Conservation (phyloP, 2,113 vertebrate genomes). For the Rallus limicola region DNA sequence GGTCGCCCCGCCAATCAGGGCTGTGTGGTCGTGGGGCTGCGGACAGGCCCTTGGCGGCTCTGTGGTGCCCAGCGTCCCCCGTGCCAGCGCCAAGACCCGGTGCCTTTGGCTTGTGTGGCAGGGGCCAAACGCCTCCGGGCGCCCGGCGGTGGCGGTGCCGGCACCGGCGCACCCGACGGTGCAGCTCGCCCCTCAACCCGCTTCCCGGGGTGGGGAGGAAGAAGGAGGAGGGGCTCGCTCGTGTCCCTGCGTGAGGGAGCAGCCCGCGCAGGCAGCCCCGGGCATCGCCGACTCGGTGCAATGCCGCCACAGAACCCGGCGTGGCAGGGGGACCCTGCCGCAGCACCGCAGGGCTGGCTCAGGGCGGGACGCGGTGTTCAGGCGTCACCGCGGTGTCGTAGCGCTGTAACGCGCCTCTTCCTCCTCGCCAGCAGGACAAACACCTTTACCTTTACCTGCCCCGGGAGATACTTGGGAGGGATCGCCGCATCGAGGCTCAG, state of each 20-base stretch:
- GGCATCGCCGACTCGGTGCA: not conserved
- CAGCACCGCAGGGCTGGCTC: rapidly evolving
- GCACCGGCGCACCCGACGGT: rapidly evolving
- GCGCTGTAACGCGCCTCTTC: rapidly evolving
- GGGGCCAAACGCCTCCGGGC: rapidly evolving
- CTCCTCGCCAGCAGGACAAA: not conserved
- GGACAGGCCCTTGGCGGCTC: not conserved
- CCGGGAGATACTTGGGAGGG: not conserved
- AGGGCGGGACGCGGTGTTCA: rapidly evolving
- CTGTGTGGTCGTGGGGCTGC: rapidly evolving
- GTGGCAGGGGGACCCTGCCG: not conserved
- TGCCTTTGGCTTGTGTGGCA: no score
- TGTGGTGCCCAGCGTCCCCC: rapidly evolving
- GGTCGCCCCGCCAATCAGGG: rapidly evolving
- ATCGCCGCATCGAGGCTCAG: rapidly evolving
- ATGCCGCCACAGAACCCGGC: not conserved
- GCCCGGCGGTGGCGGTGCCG: rapidly evolving
- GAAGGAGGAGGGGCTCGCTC: not conserved
- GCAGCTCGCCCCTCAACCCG: no score
- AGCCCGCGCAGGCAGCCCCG: rapidly evolving
- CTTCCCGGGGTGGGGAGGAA: no score
- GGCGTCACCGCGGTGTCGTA: rapidly evolving
- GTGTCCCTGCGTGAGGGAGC: not conserved
- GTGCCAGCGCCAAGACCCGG: rapidly evolving
- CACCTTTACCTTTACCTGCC: not conserved